phyloP scores from a whole-genome alignment of 1,140 invertebrate species.

The Drosophila grimshawi region DNA sequence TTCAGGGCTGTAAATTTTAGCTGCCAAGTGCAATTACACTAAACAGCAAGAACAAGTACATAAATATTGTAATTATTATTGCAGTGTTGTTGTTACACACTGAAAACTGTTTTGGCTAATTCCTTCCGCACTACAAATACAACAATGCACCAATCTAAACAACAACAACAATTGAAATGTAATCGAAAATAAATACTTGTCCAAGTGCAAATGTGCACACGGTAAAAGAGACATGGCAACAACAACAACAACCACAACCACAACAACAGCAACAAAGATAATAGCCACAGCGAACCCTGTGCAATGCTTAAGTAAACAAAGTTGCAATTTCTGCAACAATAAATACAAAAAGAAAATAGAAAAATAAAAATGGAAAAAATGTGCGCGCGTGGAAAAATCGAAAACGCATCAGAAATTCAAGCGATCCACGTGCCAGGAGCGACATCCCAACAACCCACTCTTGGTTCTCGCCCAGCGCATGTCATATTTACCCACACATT shows the following conservation, averaged over 20 bases:
- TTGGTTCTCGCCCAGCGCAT: background rate
- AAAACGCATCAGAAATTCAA: constrained; percentile 79
- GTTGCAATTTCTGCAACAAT: constrained; percentile 70
- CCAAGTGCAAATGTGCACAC: constrained; percentile 49
- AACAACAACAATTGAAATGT: constrained; percentile 55
- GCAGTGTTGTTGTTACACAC: constrained; percentile 20
- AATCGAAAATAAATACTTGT: constrained; percentile 76
- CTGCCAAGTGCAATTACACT: constrained; percentile 66
- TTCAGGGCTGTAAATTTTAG: constrained; percentile 41
- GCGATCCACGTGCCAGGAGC: constrained; percentile 43
- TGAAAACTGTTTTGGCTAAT: constrained; percentile 51
- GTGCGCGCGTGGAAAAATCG: constrained; percentile 61
- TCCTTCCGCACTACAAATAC: constrained; percentile 45
- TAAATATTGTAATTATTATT: constrained; percentile 62
- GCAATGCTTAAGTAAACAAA: constrained; percentile 72
- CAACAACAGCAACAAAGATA: constrained; percentile 24
- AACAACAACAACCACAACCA: constrained; percentile 16
- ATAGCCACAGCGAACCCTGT: constrained; percentile 15
- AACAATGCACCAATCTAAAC: background rate
- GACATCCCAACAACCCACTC: constrained; percentile 4
- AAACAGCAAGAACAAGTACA: constrained; percentile 42
- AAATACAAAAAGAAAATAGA: constrained; percentile 54
- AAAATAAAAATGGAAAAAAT: constrained; percentile 30
- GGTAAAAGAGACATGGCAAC: background rate
- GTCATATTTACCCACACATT: constrained; percentile 51